A percentile compares a stretch with the other conserved stretches of the same genome.
phyloP scores from a whole-genome alignment of 2,888 invertebrate species.

The Agrotis ipsilon region DNA sequence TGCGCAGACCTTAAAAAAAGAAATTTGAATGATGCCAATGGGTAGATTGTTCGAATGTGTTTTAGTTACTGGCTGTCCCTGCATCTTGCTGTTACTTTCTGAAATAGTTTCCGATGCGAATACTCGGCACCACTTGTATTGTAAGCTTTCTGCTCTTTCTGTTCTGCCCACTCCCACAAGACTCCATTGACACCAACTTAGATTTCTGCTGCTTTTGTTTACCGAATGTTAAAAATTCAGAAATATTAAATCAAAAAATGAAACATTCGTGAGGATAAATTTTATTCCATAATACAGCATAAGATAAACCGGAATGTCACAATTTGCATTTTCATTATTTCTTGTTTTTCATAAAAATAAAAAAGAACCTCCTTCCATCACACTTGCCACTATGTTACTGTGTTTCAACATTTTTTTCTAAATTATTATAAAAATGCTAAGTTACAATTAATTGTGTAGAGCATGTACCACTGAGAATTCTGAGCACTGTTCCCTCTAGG shows the following conservation, averaged over 20 bases:
- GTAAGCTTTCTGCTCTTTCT: no score
- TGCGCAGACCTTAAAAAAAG: no score
- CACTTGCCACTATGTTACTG: constrained; percentile 85
- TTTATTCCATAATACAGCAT: constrained; percentile 91
- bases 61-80: no score
- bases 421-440: constrained; percentile 91
- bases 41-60: no score
- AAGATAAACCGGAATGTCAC: constrained; percentile 92
- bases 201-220: neutral
- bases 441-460: constrained; percentile 91
- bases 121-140: no score
- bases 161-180: no score
- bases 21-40: no score
- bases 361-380: constrained; percentile 85
- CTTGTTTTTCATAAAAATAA: constrained; percentile 88
- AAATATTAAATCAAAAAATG: constrained; percentile 74
- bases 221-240: constrained; percentile 24
- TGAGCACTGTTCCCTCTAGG: constrained; percentile 83
- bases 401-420: constrained; percentile 89
- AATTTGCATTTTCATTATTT: constrained; percentile 87
- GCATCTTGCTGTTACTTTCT: no score
- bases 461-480: constrained; percentile 86
- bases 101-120: no score
- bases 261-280: constrained; percentile 89
- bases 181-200: neutral